Base-by-base conservation (phyloP, 2,113 vertebrate genomes). In the Mirza zaza region DNA sequence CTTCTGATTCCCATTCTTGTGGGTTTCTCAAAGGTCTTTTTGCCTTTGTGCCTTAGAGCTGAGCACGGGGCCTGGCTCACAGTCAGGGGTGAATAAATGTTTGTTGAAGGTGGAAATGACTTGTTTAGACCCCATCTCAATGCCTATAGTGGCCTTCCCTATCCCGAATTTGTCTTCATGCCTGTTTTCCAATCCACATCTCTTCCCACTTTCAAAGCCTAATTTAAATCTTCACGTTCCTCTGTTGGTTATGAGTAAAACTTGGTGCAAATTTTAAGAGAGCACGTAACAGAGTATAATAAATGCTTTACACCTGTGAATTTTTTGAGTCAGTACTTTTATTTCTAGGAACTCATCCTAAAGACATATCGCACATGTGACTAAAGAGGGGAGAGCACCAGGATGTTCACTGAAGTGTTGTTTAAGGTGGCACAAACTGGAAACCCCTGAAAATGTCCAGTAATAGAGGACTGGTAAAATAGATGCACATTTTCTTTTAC, bases 301-400 rank as follows among this genome's bases (percentile, higher is more conserved):
- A 67, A 89, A 68, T n/a, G n/a, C 32, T 42, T 55, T 67, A 39
- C 63, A 45, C 83, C 75, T 14, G 0, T 9, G 0, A 42, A 59
- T 70, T 36, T 55, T 68, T 90, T 79, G 50, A 80, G 15, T 87
- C 7, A 27, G 29, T 83, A 27, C 45, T 29, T 91, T 96, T n/a
- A 67, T 52, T 80, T 91, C 63, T 87, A 70, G 45, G 34, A 85
- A 71, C 42, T 70, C 91, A 93, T 80, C 52, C 50, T 93, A 93
- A 82, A 86, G 61, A 86, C 87, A 67, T n/a, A 59, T 52, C 12
- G 11, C 9, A 27, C 7, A 8, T 52, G 36, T 36, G 3, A 2
- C 6, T 27, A 29, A 71, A 87, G 88, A 82, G 10, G 4, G 11
- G 23, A 39, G 27, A 59, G 13, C 61, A 17, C 17, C n/a, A 73